These are phyloP conservation scores for Geotrypetes seraphini DNA, from an alignment of 2,797 vertebrate genomes.

Conservation along the genomic window DNA sequence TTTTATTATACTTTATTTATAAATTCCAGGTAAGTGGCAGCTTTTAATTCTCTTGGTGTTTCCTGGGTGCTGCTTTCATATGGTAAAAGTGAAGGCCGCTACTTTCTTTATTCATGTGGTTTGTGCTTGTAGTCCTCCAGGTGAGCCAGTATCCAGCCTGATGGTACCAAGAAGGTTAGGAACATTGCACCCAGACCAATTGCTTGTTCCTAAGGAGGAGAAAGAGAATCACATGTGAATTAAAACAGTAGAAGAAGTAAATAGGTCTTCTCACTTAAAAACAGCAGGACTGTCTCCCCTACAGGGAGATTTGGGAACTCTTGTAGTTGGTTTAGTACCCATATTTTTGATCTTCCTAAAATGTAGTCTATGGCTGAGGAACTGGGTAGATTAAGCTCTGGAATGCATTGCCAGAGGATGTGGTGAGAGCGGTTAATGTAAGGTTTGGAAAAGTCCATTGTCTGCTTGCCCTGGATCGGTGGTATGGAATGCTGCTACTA, in stretches of 20 bases:
- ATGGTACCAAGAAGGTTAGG: conserved; percentile 43
- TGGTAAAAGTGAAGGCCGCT: conserved; percentile 1
- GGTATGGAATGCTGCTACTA: too few species aligned
- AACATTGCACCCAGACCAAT: conserved; percentile 12
- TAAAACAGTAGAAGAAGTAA: background rate
- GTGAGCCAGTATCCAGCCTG: conserved; percentile 57
- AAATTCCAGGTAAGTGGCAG: background rate
- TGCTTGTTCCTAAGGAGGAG: conserved; percentile 27
- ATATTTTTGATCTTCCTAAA: background rate
- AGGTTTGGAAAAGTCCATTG: too few species aligned
- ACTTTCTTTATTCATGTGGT: background rate
- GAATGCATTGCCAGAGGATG: too few species aligned
- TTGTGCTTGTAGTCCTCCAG: conserved; percentile 58
- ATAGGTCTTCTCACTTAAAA: background rate
- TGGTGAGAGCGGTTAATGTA: too few species aligned
- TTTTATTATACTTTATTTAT: background rate
- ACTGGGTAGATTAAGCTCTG: too few species aligned
- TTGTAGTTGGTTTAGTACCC: background rate
- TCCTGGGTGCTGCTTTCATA: too few species aligned
- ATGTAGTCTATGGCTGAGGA: too few species aligned
- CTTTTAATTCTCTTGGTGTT: too few species aligned
- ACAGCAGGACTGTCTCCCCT: background rate
- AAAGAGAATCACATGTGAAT: too few species aligned
- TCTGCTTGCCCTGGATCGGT: too few species aligned
- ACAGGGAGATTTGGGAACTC: too few species aligned